Evolutionary conservation across 2,888 invertebrate genomes (phyloP), one percentile per base, ranked within the genome.

Genomic region (Spodoptera picta): DNA sequence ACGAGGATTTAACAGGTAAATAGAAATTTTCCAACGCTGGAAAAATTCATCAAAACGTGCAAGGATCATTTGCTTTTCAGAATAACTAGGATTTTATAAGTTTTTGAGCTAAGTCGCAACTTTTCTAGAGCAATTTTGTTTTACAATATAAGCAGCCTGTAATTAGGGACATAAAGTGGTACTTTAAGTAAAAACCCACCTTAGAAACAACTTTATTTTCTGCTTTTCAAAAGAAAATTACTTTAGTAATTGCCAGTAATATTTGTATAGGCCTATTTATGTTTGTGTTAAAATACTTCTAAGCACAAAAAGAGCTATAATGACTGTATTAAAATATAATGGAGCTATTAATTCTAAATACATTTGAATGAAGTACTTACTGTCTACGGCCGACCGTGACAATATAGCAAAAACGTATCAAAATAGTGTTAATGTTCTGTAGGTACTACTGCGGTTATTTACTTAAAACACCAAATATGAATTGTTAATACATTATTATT

Each of bases 11-110:
- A 59, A 71, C 55, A 53, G 43, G n/a, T 45, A 45, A 55, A 45
- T 41, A 62, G 14, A 53, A 69, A 64, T 23, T 59, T 70, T 75
- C 64, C 70, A 55, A n/a, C 9, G 12, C n/a, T 51, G 56, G 47
- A 73, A 68, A 53, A 69, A 46, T 3, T 47, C 48, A 47, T 53
- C 1, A 4, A 10, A 56, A 27, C 4, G n/a, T 27, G 48, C 23
- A 47, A 43, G 23, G 24, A 43, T 9, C 9, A 1, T 45, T 46
- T 1, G 14, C 9, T 45, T 51, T 2, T 45, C 19, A 50, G 53
- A 59, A 55, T 23, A n/a, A 45, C 31, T 10, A 24, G 1, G 36
- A 9, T 36, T 36, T 36, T 36, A 5, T 36, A 36, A 7, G 36
- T 7, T 6, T 36, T 36, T 1, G 6, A 6, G 36, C 2, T 27